Conservation (phyloP, 2,113 vertebrate genomes). For the Connochaetes taurinus region DNA sequence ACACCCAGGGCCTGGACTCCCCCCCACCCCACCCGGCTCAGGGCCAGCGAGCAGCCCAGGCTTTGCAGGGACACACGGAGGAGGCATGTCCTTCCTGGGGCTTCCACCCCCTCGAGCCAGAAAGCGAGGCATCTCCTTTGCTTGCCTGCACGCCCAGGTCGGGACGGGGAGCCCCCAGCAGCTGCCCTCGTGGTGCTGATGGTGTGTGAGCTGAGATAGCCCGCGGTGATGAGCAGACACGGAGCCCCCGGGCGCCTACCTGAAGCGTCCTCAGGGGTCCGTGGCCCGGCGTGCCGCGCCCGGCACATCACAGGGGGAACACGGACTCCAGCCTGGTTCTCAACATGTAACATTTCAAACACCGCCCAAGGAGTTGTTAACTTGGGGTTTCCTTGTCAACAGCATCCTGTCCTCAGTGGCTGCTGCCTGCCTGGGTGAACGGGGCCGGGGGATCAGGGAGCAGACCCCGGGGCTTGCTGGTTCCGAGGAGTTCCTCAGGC, state of each 20-base stretch:
- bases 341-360: slow-evolving; percentile 58
- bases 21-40: neutral
- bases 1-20: neutral
- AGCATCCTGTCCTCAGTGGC: neutral
- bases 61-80: neutral
- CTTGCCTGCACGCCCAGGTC: neutral
- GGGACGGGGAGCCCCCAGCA: accelerated
- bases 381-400: slow-evolving; percentile 66
- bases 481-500: neutral
- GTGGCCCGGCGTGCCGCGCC: slow-evolving; percentile 40
- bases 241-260: neutral
- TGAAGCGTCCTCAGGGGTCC: slow-evolving; percentile 41
- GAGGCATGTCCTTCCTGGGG: neutral
- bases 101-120: neutral
- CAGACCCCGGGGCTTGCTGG: neutral
- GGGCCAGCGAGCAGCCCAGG: neutral
- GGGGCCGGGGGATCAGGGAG: neutral
- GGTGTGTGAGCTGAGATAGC: accelerated
- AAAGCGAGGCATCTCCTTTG: neutral
- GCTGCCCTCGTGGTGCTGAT: neutral
- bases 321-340: slow-evolving; percentile 57
- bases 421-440: neutral
- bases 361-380: slow-evolving; percentile 31
- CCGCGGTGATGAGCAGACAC: accelerated
- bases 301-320: slow-evolving; percentile 28